Percentiles rank a stretch among this genome's conserved stretches.
phyloP scores from a whole-genome alignment of 2,113 vertebrate genomes.

The Seriola dumerili region DNA sequence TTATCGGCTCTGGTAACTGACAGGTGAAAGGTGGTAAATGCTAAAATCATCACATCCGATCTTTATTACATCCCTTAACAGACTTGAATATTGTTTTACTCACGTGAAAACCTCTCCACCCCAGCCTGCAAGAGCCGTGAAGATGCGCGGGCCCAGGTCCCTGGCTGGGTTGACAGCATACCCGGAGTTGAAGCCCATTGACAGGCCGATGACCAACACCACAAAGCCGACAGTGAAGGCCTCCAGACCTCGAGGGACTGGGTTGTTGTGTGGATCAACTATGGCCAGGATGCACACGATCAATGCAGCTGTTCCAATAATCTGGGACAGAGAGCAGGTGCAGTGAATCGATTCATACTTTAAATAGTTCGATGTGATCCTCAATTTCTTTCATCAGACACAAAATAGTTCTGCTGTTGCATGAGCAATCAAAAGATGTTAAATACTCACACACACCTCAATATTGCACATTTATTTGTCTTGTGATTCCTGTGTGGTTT shows the following conservation, averaged over 20 bases:
- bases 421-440: not conserved
- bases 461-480: not conserved
- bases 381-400: not conserved
- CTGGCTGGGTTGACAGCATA: constrained; percentile 94
- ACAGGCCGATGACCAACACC: constrained; percentile 91
- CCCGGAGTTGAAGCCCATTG: constrained; percentile 96
- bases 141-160: constrained; percentile 93
- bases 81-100: constrained; percentile 60
- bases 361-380: not conserved
- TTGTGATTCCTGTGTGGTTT: not conserved
- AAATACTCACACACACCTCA: too few relatives aligned
- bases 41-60: too few relatives aligned
- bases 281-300: constrained; percentile 92
- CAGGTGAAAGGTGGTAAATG: too few relatives aligned
- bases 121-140: constrained; percentile 91
- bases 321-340: constrained; percentile 69
- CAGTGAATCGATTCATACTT: not conserved
- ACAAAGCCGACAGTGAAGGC: constrained; percentile 92
- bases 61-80: not conserved
- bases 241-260: constrained; percentile 87
- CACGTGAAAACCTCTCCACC: constrained; percentile 90
- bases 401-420: not conserved
- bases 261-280: constrained; percentile 91
- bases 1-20: too few relatives aligned
- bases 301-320: constrained; percentile 91